A percentile compares a stretch with the other conserved stretches of the same genome.
Conservation (phyloP, 1,140 invertebrate genomes). For the Geopemphigus sp. region DNA sequence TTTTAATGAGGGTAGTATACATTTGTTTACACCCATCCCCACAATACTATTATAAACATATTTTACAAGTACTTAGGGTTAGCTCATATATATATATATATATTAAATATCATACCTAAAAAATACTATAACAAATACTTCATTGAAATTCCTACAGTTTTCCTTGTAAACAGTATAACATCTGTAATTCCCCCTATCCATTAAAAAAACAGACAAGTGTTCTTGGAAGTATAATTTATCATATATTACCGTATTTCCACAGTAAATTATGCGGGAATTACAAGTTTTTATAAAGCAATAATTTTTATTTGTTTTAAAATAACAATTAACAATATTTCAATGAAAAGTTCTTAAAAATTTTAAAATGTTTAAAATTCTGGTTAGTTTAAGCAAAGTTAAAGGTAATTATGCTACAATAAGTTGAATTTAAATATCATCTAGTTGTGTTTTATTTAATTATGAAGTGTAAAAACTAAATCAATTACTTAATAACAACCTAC, state of each 20-base stretch:
- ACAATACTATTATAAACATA: conserved; percentile 32
- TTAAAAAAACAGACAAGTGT: conserved; percentile 11
- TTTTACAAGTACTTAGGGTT: conserved; percentile 13
- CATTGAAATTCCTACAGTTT: background rate
- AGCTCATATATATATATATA: background rate
- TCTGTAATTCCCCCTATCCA: background rate
- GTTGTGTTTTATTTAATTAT: no score
- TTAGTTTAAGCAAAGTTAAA: no score
- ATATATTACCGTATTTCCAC: background rate
- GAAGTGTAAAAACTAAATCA: no score
- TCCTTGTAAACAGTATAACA: background rate
- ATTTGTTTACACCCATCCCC: conserved; percentile 29
- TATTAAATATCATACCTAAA: conserved; percentile 10
- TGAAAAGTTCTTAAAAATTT: no score
- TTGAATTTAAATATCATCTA: no score
- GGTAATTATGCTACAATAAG: no score
- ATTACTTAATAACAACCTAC: no score
- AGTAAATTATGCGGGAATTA: no score
- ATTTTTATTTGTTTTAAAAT: no score
- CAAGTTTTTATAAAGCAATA: no score
- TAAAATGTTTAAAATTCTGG: no score
- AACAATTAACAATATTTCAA: no score
- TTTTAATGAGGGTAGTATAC: conserved; percentile 37
- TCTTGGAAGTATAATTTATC: conserved; percentile 3
- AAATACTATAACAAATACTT: conserved; percentile 3